Conservation (phyloP, 2,888 invertebrate genomes). For the Thumatha senex region DNA sequence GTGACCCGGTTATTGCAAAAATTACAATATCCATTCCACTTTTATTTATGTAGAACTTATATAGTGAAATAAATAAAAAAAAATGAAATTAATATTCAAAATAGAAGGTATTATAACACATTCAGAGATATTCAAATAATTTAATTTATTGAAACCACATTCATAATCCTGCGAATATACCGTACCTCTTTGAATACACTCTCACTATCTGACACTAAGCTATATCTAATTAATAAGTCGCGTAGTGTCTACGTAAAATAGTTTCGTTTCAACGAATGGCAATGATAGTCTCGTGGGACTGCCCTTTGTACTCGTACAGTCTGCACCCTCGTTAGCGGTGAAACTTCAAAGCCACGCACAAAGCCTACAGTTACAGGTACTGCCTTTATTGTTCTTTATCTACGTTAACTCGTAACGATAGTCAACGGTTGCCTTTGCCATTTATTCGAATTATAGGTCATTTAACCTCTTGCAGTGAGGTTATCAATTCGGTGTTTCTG, state of each 20-base stretch:
- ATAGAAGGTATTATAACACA: too few relatives aligned
- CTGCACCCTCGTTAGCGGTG: conserved; percentile 52
- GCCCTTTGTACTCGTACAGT: conserved; percentile 53
- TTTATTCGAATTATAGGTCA: conserved; percentile 22
- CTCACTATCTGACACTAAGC: conserved; percentile 11
- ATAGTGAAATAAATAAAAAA: too few relatives aligned
- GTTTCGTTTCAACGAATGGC: conserved; percentile 44
- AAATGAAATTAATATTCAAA: too few relatives aligned
- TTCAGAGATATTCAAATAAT: too few relatives aligned
- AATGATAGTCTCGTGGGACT: conserved; percentile 42
- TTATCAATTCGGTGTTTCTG: too few relatives aligned
- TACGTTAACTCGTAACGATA: conserved; percentile 35
- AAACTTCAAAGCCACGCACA: conserved; percentile 53
- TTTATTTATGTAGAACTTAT: too few relatives aligned
- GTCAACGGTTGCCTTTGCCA: conserved; percentile 20
- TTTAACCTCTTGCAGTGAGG: too few relatives aligned
- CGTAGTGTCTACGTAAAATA: conserved; percentile 30
- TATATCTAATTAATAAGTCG: conserved; percentile 35
- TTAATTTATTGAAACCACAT: too few relatives aligned
- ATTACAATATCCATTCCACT: too few relatives aligned
- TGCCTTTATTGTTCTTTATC: conserved; percentile 48
- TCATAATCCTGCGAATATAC: too few relatives aligned
- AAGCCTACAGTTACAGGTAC: conserved; percentile 25
- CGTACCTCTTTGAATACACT: background rate
- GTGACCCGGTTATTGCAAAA: too few relatives aligned